These are phyloP conservation scores for Notocelia uddmanniana DNA, from an alignment of 2,888 invertebrate species.

Conservation along the genomic window DNA sequence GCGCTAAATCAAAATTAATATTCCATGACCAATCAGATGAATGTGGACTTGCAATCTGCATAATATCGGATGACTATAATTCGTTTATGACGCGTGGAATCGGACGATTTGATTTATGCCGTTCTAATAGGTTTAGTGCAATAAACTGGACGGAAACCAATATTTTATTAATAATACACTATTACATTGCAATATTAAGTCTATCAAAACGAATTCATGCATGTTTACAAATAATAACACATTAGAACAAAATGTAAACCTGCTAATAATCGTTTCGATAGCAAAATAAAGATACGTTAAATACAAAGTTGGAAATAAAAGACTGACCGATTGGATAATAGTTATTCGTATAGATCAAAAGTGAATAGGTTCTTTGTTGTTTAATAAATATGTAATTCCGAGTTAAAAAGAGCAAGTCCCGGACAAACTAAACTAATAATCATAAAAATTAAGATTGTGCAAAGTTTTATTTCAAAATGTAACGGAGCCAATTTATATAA, in stretches of 20 bases:
- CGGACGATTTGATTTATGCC: conserved; percentile 40
- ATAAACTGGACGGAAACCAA: conserved; percentile 16
- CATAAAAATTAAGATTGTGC: too few relatives aligned
- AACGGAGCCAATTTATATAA: too few relatives aligned
- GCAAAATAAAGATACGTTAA: too few relatives aligned
- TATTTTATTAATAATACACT: background rate
- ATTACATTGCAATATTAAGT: background rate
- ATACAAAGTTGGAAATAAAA: too few relatives aligned
- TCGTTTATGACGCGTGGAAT: conserved; percentile 41
- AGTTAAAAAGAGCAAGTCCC: background rate
- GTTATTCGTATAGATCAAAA: too few relatives aligned
- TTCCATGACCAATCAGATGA: conserved; percentile 47
- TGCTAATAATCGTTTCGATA: too few relatives aligned
- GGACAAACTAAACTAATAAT: background rate
- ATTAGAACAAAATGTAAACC: too few relatives aligned
- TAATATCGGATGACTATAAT: conserved; percentile 45
- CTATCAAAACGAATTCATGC: background rate
- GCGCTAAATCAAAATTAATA: conserved; percentile 48
- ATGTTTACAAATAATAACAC: too few relatives aligned
- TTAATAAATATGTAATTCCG: background rate
- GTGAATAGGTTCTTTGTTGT: background rate
- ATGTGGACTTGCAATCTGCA: conserved; percentile 49
- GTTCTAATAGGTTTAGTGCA: conserved; percentile 34
- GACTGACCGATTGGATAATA: too few relatives aligned
- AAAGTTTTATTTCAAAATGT: too few relatives aligned